A percentile compares a stretch with the other conserved stretches of the same genome.
These are phyloP conservation scores for Jaculus jaculus DNA, from an alignment of 2,113 vertebrate species.

Conservation along the genomic window DNA sequence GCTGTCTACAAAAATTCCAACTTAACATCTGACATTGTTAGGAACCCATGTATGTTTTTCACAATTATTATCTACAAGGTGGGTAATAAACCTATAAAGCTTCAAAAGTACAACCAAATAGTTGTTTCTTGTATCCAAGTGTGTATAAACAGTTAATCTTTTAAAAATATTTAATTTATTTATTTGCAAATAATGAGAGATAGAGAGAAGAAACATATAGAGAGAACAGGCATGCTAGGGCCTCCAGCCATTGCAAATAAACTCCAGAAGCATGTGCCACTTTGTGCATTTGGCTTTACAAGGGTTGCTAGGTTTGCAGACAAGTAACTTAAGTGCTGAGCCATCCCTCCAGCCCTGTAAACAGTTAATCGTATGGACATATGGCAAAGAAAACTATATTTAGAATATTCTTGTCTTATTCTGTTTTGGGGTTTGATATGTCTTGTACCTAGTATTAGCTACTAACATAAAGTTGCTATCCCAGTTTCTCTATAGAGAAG, in stretches of 20 bases:
- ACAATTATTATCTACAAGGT: not conserved
- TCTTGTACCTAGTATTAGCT: not conserved
- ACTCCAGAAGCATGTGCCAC: no score
- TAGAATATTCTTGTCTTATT: not conserved
- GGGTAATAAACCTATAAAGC: not conserved
- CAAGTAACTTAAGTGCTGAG: no score
- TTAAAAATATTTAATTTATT: not conserved
- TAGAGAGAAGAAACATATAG: no score
- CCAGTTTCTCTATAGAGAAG: not conserved
- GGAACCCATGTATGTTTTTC: not conserved
- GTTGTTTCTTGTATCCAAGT: not conserved
- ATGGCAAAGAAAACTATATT: not conserved
- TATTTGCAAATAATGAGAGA: no score
- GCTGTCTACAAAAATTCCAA: not conserved
- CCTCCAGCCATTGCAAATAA: no score
- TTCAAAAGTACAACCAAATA: not conserved
- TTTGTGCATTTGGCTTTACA: no score
- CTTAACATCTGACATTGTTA: not conserved
- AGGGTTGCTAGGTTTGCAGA: no score
- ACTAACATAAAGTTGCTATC: not conserved
- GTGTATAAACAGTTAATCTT: not conserved
- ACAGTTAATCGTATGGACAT: not conserved
- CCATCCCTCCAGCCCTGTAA: no score
- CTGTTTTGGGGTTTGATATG: not conserved
- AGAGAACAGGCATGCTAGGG: no score